A percentile compares a stretch with the other conserved stretches of the same genome.
These are phyloP conservation scores for Oscheius sp. DNA, from an alignment of 2,888 invertebrate genomes.

Conservation along the genomic window DNA sequence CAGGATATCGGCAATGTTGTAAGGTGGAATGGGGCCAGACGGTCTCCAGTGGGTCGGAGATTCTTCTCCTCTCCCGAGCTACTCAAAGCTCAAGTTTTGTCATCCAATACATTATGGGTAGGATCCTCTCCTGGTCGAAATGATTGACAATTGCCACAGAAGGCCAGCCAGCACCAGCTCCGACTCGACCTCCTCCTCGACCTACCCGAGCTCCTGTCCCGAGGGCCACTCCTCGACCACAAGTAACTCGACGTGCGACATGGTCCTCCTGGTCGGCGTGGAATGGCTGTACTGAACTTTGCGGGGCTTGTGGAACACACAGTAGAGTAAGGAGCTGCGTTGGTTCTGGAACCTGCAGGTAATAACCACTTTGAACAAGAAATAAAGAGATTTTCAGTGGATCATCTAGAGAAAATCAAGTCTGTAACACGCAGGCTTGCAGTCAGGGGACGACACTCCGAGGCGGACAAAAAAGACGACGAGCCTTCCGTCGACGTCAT, in stretches of 20 bases:
- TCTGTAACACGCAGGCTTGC: constrained; percentile 49
- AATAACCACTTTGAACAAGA: neutral
- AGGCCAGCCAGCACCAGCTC: neutral
- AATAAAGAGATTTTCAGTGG: constrained; percentile 35
- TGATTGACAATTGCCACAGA: neutral
- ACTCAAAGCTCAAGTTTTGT: constrained; percentile 45
- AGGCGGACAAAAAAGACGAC: neutral
- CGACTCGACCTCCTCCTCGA: constrained; percentile 6
- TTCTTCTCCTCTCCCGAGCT: constrained; percentile 54
- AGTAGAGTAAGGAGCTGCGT: constrained; percentile 46
- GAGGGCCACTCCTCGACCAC: constrained; percentile 11
- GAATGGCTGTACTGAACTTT: constrained; percentile 58
- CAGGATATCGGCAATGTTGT: constrained; percentile 55
- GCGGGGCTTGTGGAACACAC: constrained; percentile 62
- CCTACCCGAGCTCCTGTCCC: neutral
- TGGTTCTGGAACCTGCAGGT: neutral
- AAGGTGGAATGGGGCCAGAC: constrained; percentile 41
- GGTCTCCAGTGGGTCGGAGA: constrained; percentile 43
- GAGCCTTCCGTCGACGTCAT: neutral
- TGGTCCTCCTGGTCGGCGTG: constrained; percentile 58
- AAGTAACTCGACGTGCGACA: neutral
- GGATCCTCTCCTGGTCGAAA: neutral
- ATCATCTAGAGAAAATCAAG: constrained; percentile 37
- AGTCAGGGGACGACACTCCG: constrained; percentile 44
- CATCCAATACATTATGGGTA: constrained; percentile 45